phyloP scores from a whole-genome alignment of 2,797 vertebrate species.

The Sorex maritimensis region DNA sequence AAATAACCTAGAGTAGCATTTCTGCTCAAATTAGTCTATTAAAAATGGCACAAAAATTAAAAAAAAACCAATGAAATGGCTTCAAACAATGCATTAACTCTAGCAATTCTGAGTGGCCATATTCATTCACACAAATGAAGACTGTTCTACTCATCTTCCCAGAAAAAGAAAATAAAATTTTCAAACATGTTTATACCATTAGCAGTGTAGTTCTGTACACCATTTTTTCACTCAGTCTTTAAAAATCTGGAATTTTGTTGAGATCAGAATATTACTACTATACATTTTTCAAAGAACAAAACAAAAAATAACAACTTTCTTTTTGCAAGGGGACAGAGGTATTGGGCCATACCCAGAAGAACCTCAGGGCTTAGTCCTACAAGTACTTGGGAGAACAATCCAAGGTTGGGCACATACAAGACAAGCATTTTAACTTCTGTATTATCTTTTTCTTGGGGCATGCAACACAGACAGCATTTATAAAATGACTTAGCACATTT shows the following conservation, averaged over 20 bases:
- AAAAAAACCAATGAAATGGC: neutral
- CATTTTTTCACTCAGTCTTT: neutral
- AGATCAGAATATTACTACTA: conserved; percentile 26
- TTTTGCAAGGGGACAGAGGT: too few relatives aligned
- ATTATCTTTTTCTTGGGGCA: too few relatives aligned
- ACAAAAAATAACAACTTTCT: too few relatives aligned
- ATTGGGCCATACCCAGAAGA: too few relatives aligned
- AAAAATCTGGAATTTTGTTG: conserved; percentile 47
- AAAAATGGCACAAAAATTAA: conserved; percentile 69
- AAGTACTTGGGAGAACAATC: too few relatives aligned
- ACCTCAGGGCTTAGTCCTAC: too few relatives aligned
- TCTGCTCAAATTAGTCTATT: conserved; percentile 75
- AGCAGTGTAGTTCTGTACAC: neutral
- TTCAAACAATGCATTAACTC: conserved; percentile 65
- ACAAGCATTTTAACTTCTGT: too few relatives aligned
- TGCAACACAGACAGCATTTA: neutral
- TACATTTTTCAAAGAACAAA: neutral
- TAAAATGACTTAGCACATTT: neutral
- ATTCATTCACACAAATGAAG: neutral
- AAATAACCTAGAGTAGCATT: conserved; percentile 77
- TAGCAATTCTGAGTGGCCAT: conserved; percentile 29
- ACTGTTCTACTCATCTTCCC: neutral
- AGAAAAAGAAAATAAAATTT: neutral
- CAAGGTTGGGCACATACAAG: too few relatives aligned
- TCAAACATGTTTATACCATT: conserved; percentile 4